Evolutionary conservation across 2,113 vertebrate species (phyloP).

Genomic region (Vidua chalybeata): DNA sequence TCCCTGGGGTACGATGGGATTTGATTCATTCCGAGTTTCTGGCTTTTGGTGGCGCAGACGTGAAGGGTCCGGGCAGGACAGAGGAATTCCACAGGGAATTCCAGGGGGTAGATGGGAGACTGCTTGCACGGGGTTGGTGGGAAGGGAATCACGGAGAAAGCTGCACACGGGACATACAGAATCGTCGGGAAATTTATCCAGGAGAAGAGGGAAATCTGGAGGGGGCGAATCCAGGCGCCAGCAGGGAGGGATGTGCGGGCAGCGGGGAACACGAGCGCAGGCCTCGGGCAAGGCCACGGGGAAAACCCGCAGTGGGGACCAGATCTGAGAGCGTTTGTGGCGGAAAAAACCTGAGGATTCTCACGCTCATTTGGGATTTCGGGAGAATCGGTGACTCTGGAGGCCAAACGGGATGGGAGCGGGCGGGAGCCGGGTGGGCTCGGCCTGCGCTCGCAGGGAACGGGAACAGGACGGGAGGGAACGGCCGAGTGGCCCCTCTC

Average conservation of each 20-base stretch:
- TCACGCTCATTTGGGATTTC: accelerated
- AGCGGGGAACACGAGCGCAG: background rate
- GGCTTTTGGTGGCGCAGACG: accelerated
- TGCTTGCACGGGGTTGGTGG: accelerated
- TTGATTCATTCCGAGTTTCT: accelerated
- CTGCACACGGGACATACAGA: accelerated
- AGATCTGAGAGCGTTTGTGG: accelerated
- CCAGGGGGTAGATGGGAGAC: background rate
- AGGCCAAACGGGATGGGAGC: accelerated
- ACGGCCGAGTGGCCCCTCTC: too few species aligned
- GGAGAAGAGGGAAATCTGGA: accelerated
- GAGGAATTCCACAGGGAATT: background rate
- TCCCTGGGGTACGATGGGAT: accelerated
- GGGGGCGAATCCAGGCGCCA: accelerated
- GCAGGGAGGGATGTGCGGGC: background rate
- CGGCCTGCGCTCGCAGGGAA: background rate
- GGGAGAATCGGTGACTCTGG: accelerated
- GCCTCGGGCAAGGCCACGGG: accelerated
- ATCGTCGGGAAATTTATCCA: accelerated
- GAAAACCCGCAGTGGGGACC: accelerated
- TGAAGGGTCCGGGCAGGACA: background rate
- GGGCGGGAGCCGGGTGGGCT: accelerated
- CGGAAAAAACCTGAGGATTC: background rate
- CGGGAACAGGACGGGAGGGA: background rate
- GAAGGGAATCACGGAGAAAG: background rate